Evolutionary conservation across 2,113 vertebrate species (phyloP), one percentile per base, ranked within the genome.

Genomic region (Pterocles gutturalis): DNA sequence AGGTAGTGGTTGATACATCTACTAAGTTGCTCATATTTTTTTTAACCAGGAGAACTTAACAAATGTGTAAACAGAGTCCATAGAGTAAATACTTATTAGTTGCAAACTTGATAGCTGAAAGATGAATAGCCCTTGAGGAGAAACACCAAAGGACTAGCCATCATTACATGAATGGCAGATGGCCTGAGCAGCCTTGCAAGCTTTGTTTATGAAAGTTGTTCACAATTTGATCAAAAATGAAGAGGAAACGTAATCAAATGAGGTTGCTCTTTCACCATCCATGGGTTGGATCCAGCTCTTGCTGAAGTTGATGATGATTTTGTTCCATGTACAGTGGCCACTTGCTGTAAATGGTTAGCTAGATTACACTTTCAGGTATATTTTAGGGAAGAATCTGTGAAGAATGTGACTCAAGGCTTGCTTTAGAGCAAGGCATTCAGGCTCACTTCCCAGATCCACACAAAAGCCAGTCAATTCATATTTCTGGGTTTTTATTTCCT

Each of bases 171-270:
- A 89, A 88, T 57, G 46, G 38, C 88, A 96, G 79, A 86, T 77
- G 86, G 79, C 14, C 38, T 89, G 83, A 90, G 53, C 33, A 89
- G 38, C 31, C 46, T 91, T 73, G 62, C 41, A 94, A 93, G 86
- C 33, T 83, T 94, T 80, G 26, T 54, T 93, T 89, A 72, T 78
- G 51, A 45, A 93, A 78, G 69, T 73, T 90, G 53, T 87, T 96
- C 96, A 87, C 76, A 67, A 64, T 93, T 78, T 78, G 43, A 80
- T 89, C 81, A 82, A 81, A 70, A 92, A 83, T 61, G 16, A 94
- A 91, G 75, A 80, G 83, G 51, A 94, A 88, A 71, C 6, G 7
- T 28, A 87, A 86, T 11, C 33, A 82, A 93, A 90, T 55, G 17
- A 86, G 33, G 11, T 67, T 58, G 22, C 8, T 86, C 20, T 94